These are phyloP conservation scores for Halisarca cf. caerulea DNA, from an alignment of 37 sponge, comb jelly and placozoan genomes.

Conservation along the genomic window DNA sequence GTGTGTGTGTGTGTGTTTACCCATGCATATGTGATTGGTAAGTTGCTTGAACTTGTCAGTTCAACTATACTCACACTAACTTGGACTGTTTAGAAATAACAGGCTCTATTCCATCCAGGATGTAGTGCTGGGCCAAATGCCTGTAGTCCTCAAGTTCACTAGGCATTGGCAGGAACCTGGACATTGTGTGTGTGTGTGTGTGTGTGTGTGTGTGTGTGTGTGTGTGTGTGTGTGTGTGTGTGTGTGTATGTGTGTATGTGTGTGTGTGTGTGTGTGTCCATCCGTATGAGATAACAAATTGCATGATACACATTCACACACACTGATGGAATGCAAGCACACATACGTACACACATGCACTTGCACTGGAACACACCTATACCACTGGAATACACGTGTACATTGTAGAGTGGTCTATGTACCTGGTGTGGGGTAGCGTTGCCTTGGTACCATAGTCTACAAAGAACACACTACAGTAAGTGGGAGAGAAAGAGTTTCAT, in stretches of 20 bases:
- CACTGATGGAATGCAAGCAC: neutral
- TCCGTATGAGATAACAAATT: too few relatives aligned
- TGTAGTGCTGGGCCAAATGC: neutral
- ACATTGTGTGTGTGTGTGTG: too few relatives aligned
- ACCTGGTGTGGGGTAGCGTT: neutral
- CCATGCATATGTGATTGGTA: neutral
- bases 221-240: too few relatives aligned
- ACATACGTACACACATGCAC: neutral
- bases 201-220: too few relatives aligned
- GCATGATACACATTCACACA: neutral
- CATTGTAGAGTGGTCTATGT: too few relatives aligned
- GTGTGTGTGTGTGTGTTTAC: neutral
- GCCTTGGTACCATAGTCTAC: neutral
- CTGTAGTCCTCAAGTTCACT: neutral
- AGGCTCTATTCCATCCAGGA: neutral
- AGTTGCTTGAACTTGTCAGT: neutral
- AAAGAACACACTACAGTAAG: neutral
- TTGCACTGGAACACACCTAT: neutral
- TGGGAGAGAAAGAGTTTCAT: too few relatives aligned
- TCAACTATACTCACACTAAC: neutral
- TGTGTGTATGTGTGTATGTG: too few relatives aligned
- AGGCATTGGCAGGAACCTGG: constrained; percentile 18
- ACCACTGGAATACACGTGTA: neutral
- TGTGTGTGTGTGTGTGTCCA: too few relatives aligned
- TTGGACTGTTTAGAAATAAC: neutral